These are phyloP conservation scores for Zelostemma sp. DNA, from an alignment of 1,140 invertebrate genomes.

Conservation along the genomic window DNA sequence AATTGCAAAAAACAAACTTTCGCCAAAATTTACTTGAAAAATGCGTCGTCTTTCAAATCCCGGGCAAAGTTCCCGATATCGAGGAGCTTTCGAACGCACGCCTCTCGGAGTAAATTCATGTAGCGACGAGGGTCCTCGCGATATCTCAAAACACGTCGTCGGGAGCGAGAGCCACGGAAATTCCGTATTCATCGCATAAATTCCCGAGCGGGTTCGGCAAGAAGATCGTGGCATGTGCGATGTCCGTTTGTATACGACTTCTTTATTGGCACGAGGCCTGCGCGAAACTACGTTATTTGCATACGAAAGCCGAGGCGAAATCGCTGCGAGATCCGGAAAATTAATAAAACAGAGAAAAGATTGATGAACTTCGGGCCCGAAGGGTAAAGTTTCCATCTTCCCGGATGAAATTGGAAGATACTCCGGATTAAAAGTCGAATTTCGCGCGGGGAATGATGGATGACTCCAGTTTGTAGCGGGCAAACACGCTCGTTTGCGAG, in stretches of 20 bases:
- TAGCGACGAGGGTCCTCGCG: background rate
- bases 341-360: background rate
- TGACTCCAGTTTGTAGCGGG: conserved; percentile 54
- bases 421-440: background rate
- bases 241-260: conserved; percentile 11
- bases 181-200: conserved; percentile 36
- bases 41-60: too few species aligned
- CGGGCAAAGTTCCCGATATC: conserved; percentile 8
- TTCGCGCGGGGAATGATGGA: conserved; percentile 40
- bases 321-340: background rate
- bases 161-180: conserved; percentile 17
- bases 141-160: conserved; percentile 22
- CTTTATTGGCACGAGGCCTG: background rate
- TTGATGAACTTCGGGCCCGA: too few species aligned
- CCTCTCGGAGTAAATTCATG: conserved; percentile 8
- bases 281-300: background rate
- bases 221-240: conserved; percentile 20
- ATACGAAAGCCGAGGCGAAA: background rate
- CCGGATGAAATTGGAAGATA: too few species aligned
- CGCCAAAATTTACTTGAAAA: too few species aligned
- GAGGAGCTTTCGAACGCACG: background rate
- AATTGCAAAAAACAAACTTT: too few species aligned
- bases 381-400: too few species aligned
- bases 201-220: conserved; percentile 24
- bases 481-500: conserved; percentile 43